Conservation (phyloP, 2,113 vertebrate genomes). For the Ailurus styani region DNA sequence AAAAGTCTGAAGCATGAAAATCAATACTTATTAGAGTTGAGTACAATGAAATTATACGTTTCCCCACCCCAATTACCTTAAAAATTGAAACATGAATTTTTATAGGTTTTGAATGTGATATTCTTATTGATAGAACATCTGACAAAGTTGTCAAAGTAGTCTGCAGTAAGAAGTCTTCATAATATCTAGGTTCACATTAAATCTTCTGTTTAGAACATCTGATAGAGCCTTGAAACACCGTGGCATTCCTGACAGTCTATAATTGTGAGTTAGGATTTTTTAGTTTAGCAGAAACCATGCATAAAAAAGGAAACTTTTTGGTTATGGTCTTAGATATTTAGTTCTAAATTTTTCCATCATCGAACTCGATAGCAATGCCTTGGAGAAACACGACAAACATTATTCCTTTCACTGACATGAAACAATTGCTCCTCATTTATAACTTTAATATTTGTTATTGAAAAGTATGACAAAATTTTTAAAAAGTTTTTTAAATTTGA, state of each 20-base stretch:
- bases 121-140: not conserved
- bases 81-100: not conserved
- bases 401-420: not conserved
- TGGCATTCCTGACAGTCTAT: not conserved
- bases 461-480: not conserved
- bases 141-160: not conserved
- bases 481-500: not conserved
- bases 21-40: not conserved
- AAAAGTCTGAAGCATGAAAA: not conserved
- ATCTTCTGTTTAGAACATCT: not conserved
- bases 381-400: not conserved
- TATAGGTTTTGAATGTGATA: not conserved
- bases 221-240: not conserved
- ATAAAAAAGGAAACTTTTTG: not conserved
- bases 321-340: not conserved
- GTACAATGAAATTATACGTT: not conserved
- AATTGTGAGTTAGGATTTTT: not conserved
- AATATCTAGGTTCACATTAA: not conserved
- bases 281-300: not conserved
- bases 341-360: not conserved
- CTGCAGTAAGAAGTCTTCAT: not conserved
- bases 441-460: constrained; percentile 2
- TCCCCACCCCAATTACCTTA: not conserved
- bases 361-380: not conserved
- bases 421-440: not conserved